Base-by-base conservation (phyloP, 1,140 invertebrate species). In the Gryon sp. region DNA sequence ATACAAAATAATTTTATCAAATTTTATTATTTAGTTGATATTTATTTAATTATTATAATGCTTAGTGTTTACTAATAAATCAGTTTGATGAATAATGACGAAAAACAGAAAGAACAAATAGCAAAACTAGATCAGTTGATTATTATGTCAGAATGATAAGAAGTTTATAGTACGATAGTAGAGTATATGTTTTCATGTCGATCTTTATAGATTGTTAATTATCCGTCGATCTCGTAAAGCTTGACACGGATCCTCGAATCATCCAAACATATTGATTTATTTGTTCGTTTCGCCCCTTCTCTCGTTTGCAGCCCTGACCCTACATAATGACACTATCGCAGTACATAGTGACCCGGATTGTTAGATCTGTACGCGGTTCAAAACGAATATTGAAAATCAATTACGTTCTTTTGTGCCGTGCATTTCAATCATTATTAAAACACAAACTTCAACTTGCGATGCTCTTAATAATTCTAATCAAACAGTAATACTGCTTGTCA, bases 201-300 rank as follows among this genome's bases (percentile, higher is more conserved):
- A 46, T 68, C 38, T 52, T 66, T 50, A 55, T 73, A 40, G 68
- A 78, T 69, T 59, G 63, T 52, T 78, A 78, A 78, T 78, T 72
- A 74, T 69, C 34, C 48, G 59, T 63, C 63, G 66, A 77, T 77
- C 63, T 26, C 53, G 55, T 55, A 55, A 59, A 60, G 63, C 63
- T 68, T 78, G 76, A 74, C 76, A 70, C 69, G 69, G 69, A 78
- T 78, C 76, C 45, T 69, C 69, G 65, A 74, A 74, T 74, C 63
- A 78, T 78, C 76, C 69, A 74, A 78, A 78, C 76, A 74, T 78
- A 78, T 78, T 74, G 76, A 78, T 78, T 78, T 70, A 74, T 78
- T 73, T 74, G 68, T 70, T 38, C 55, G 60, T 66, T 62, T 53
- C 65, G 62, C 68, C 69, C 70, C 76, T 70, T 55, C 66, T 70